Evolutionary conservation across 1,140 invertebrate species (phyloP).

Genomic region (Goniozus legneri): DNA sequence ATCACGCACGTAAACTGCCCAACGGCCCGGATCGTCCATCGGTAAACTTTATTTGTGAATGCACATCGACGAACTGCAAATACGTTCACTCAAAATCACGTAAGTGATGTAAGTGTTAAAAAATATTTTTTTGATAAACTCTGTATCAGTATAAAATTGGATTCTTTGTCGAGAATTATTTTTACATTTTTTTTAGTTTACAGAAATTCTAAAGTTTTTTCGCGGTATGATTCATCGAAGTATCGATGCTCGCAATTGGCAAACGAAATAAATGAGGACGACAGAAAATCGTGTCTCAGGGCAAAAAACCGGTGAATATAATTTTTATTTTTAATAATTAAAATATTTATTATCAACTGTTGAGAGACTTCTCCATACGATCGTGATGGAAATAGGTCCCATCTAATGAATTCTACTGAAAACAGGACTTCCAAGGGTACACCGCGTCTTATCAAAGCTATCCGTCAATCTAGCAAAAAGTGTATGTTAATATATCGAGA

Average conservation of each 20-base stretch:
- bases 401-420: constrained; percentile 19
- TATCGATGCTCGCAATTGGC: too few species aligned
- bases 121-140: background rate
- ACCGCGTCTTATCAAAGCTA: constrained; percentile 28
- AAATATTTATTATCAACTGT: too few species aligned
- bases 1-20: background rate
- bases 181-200: constrained; percentile 1
- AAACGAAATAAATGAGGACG: constrained; percentile 1
- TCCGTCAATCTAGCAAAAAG: constrained; percentile 31
- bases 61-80: background rate
- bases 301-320: too few species aligned
- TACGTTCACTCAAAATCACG: constrained; percentile 38
- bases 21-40: constrained; percentile 10
- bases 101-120: constrained; percentile 48
- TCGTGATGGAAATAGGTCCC: too few species aligned
- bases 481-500: constrained; percentile 19
- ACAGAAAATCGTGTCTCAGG: constrained; percentile 15
- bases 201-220: too few species aligned
- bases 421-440: constrained; percentile 26
- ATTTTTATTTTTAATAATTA: too few species aligned
- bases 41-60: constrained; percentile 11
- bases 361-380: too few species aligned
- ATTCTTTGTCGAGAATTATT: background rate
- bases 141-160: background rate
- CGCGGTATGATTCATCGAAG: too few species aligned